Percentiles rank a stretch among this genome's conserved stretches.
Evolutionary conservation across 2,797 vertebrate species (phyloP).

Genomic region (Peromyscus nudipes): DNA sequence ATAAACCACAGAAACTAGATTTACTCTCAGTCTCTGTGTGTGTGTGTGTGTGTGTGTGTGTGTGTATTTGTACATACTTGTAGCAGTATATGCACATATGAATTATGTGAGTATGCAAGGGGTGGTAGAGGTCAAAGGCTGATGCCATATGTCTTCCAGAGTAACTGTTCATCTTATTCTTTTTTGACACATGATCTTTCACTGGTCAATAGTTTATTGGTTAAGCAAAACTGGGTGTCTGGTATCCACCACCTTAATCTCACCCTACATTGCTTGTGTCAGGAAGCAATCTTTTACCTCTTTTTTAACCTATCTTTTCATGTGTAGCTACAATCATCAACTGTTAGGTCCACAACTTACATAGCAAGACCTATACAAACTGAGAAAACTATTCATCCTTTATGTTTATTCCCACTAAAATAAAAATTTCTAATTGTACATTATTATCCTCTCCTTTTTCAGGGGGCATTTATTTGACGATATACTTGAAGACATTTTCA

Average conservation of each 20-base stretch:
- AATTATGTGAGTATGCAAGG: background rate
- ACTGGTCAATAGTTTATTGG: background rate
- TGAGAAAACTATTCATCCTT: background rate
- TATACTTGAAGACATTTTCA: background rate
- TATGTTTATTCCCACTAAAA: background rate
- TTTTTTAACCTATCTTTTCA: too few species aligned
- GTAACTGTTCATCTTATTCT: background rate
- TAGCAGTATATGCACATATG: background rate
- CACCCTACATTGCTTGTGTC: too few species aligned
- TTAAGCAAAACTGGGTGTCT: background rate
- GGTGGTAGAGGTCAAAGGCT: background rate
- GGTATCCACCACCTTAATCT: background rate
- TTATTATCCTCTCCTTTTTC: background rate
- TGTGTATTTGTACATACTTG: background rate
- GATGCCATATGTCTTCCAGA: background rate
- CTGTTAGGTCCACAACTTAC: background rate
- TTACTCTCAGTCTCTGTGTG: background rate
- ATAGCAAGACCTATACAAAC: background rate
- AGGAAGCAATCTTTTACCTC: background rate
- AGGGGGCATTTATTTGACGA: background rate
- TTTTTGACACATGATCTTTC: too few species aligned
- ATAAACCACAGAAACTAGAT: background rate
- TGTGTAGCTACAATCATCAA: background rate
- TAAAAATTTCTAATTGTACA: slow-evolving; percentile 9
- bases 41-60: too few species aligned